A percentile compares a stretch with the other conserved stretches of the same genome.
Evolutionary conservation across 2,888 invertebrate genomes (phyloP).

Genomic region (Drosophila robusta): DNA sequence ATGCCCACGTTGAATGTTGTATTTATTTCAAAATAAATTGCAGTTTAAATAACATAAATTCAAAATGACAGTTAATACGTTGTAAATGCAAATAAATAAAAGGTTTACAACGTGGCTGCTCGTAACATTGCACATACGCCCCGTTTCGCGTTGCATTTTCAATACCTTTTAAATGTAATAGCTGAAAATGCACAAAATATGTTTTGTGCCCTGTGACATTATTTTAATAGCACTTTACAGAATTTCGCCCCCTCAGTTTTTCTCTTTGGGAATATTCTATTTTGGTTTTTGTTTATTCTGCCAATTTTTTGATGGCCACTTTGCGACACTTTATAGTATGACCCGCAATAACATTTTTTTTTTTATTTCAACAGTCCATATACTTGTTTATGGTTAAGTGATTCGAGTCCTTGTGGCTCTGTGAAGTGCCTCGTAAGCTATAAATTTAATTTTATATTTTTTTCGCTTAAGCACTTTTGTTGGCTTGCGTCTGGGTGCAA

Average conservation of each 20-base stretch:
- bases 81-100: constrained; percentile 53
- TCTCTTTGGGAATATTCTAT: background rate
- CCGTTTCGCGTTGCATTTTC: constrained; percentile 14
- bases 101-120: constrained; percentile 9
- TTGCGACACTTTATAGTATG: constrained; percentile 52
- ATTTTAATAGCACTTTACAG: constrained; percentile 51
- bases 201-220: constrained; percentile 40
- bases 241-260: constrained; percentile 1
- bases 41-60: constrained; percentile 57
- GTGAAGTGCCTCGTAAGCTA: constrained; percentile 31
- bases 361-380: constrained; percentile 38
- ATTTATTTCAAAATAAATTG: constrained; percentile 37
- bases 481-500: background rate
- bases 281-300: constrained; percentile 26
- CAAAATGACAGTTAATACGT: constrained; percentile 58
- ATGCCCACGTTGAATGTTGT: constrained; percentile 1
- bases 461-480: background rate
- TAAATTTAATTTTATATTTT: constrained; percentile 8
- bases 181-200: constrained; percentile 65
- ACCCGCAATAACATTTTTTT: constrained; percentile 33
- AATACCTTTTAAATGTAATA: constrained; percentile 44
- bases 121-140: constrained; percentile 37
- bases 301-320: constrained; percentile 71
- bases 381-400: constrained; percentile 41
- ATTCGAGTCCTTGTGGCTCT: constrained; percentile 8